phyloP scores from a whole-genome alignment of 2,113 vertebrate genomes.

The Eulemur rufifrons region DNA sequence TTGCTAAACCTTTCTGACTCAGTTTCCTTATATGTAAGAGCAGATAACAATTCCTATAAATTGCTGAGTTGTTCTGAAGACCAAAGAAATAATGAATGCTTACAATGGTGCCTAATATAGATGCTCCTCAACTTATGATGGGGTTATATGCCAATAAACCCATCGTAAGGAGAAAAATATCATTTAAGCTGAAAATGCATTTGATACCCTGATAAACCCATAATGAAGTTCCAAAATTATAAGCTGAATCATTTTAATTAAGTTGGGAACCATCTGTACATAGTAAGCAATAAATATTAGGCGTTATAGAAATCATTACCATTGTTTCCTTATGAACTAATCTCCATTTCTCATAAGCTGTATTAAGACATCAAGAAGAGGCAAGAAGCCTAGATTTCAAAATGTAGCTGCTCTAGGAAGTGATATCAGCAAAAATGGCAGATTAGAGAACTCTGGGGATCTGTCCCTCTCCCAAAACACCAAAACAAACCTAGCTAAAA shows the following conservation, averaged over 20 bases:
- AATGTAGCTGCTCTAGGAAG: neutral
- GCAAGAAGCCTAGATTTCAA: slow-evolving; percentile 38
- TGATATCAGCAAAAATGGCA: neutral
- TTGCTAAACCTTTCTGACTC: neutral
- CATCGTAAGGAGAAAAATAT: neutral
- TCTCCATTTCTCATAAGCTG: neutral
- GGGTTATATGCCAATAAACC: neutral
- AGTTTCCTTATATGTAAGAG: neutral
- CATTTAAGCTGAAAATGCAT: neutral
- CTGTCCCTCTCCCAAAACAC: neutral
- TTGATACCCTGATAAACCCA: neutral
- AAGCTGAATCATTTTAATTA: neutral
- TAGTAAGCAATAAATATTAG: slow-evolving; percentile 37
- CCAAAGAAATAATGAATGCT: slow-evolving; percentile 25
- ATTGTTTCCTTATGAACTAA: slow-evolving; percentile 41
- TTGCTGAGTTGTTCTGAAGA: neutral
- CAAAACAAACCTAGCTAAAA: neutral
- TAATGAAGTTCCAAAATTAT: neutral
- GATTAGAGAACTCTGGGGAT: neutral
- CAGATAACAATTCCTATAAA: slow-evolving; percentile 23
- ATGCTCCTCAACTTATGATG: neutral
- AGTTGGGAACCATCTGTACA: neutral
- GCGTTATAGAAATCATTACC: neutral
- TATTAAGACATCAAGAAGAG: neutral
- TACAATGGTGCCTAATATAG: neutral